Conservation (phyloP, 92 coral and sea anemone genomes). For the Palythoa caribaeorum region DNA sequence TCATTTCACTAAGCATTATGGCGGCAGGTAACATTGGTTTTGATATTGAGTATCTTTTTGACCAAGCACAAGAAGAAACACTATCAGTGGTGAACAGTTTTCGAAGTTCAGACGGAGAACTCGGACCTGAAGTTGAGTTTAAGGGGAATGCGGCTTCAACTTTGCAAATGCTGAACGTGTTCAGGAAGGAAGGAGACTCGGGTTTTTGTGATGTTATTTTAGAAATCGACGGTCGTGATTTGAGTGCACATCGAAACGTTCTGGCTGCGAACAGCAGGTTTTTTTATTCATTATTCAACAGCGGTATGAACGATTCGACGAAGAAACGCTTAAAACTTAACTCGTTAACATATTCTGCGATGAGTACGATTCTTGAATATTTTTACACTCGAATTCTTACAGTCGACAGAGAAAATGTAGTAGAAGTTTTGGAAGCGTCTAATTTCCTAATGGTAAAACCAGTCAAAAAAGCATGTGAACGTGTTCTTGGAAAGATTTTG, state of each 20-base stretch:
- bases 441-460: conserved; percentile 75
- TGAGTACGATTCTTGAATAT: conserved; percentile 78
- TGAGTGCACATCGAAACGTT: conserved; percentile 81
- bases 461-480: conserved; percentile 74
- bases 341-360: conserved; percentile 59
- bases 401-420: conserved; percentile 63
- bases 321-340: conserved; percentile 61
- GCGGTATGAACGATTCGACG: conserved; percentile 85
- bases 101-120: not conserved
- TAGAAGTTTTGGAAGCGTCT: conserved; percentile 76
- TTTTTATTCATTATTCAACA: conserved; percentile 82
- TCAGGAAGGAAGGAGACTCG: conserved; percentile 80
- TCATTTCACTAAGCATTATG: conserved; percentile 45
- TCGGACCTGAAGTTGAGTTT: conserved; percentile 66
- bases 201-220: conserved; percentile 89
- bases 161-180: conserved; percentile 62
- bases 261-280: conserved; percentile 90
- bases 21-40: conserved; percentile 39
- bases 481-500: conserved; percentile 62
- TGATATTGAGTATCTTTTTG: conserved; percentile 54
- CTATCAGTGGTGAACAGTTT: conserved; percentile 40
- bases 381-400: conserved; percentile 80
- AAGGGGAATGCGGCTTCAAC: conserved; percentile 59
- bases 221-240: conserved; percentile 73
- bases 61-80: conserved; percentile 67